Evolutionary conservation across 2,888 invertebrate species (phyloP), one percentile per base, ranked within the genome.

Genomic region (Camponotus fellah): DNA sequence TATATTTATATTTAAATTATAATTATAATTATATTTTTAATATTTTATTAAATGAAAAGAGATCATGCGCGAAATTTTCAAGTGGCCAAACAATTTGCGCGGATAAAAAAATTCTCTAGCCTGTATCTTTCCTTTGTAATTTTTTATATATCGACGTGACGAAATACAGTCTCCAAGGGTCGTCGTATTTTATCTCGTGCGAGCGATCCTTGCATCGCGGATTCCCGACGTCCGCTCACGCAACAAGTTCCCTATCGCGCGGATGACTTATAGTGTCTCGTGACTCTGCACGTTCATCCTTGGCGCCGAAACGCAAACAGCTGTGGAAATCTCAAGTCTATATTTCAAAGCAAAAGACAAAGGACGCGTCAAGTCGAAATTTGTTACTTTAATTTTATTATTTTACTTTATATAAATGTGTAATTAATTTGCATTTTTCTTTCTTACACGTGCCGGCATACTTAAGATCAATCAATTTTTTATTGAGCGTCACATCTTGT

Each of bases 221-320:
- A 71, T 76, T 65, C 74, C 71, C 86, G 76, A 62, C 76, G 76
- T 80, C 75, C 74, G 72, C 89, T 90, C 89, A 89, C 89, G 90
- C 90, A 89, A 89, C 89, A 89, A 89, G 89, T 90, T 85, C 82
- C 89, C 89, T 68, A 77, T 85, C 72, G 81, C 26, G 87, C 82
- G 82, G 86, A 90, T 89, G 90, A 90, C 90, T 89, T 90, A 89
- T 89, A 83, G 89, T 82, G 56, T 79, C 87, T 90, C 89, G 77
- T 84, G 86, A 85, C 85, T 85, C 85, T 68, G 58, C 79, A 34
- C n/a, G 62, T 66, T 77, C 83, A 60, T 10, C 68, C 69, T 84
- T 81, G 65, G 85, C 75, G 32, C 60, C 83, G 68, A 60, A 83
- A 77, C 76, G 64, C 26, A 37, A 71, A 14, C 76, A 46, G 37